Evolutionary conservation across 2,888 invertebrate genomes (phyloP).

Genomic region (Rhodophaea formosa): DNA sequence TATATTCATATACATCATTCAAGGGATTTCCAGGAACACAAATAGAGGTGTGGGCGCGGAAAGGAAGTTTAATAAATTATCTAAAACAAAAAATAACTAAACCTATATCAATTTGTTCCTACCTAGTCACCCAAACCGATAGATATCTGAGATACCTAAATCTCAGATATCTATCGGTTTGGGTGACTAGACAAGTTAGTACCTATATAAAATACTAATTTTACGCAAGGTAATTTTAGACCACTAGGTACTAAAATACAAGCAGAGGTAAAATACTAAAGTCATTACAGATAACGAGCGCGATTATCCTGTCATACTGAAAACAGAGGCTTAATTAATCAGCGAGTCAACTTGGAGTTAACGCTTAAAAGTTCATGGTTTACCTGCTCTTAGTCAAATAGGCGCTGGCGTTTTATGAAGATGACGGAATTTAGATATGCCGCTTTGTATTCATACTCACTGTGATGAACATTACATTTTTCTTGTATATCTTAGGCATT

Average conservation of each 20-base stretch:
- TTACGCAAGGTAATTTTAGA: not conserved
- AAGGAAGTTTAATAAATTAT: too few relatives aligned
- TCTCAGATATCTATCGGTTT: too few relatives aligned
- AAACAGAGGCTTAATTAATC: conserved; percentile 37
- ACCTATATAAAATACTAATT: too few relatives aligned
- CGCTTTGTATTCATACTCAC: not conserved
- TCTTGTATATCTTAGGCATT: not conserved
- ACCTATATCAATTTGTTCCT: too few relatives aligned
- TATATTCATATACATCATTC: too few relatives aligned
- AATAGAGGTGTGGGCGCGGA: too few relatives aligned
- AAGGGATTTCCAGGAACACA: too few relatives aligned
- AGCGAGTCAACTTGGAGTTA: too few relatives aligned
- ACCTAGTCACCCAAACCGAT: too few relatives aligned
- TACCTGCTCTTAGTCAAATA: conserved; percentile 26
- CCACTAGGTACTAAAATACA: not conserved
- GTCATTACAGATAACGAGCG: conserved; percentile 25
- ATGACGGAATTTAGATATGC: not conserved
- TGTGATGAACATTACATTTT: conserved; percentile 6
- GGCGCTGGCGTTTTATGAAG: not conserved
- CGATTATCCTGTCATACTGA: conserved; percentile 32
- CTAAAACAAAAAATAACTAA: too few relatives aligned
- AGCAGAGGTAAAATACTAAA: conserved; percentile 31
- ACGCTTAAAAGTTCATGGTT: conserved; percentile 37
- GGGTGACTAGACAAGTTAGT: too few relatives aligned
- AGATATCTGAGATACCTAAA: too few relatives aligned